Evolutionary conservation across 1,140 invertebrate genomes (phyloP).

Genomic region (Zaprionus ornatus): DNA sequence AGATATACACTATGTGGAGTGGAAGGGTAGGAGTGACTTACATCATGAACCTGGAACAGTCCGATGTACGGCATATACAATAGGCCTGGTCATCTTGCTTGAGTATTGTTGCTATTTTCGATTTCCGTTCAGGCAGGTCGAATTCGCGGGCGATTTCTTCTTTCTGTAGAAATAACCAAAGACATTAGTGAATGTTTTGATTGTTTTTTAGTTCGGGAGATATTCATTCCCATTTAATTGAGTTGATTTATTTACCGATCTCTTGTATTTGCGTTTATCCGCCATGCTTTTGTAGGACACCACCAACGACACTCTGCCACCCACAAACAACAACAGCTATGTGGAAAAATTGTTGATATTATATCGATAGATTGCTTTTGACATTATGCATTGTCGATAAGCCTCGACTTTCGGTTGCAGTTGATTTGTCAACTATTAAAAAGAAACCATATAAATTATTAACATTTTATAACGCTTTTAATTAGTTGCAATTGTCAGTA

Average conservation of each 20-base stretch:
- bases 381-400: not conserved
- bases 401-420: not conserved
- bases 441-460: not conserved
- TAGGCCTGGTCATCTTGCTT: slow-evolving; percentile 95
- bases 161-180: slow-evolving; percentile 86
- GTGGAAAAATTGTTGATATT: slow-evolving; percentile 11
- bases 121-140: slow-evolving; percentile 94
- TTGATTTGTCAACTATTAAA: not conserved
- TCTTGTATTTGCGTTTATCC: slow-evolving; percentile 72
- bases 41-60: slow-evolving; percentile 98
- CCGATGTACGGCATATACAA: slow-evolving; percentile 96
- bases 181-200: not conserved
- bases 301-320: slow-evolving; percentile 19
- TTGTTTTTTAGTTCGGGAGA: not conserved
- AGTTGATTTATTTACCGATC: slow-evolving; percentile 54
- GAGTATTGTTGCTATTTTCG: slow-evolving; percentile 94
- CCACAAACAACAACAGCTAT: slow-evolving; percentile 21
- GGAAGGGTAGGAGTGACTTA: slow-evolving; percentile 84
- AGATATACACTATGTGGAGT: not conserved
- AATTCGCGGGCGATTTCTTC: slow-evolving; percentile 96
- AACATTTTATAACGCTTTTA: not conserved
- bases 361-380: slow-evolving; percentile 20
- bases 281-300: slow-evolving; percentile 44
- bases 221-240: not conserved
- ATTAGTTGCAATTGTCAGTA: not conserved